These are phyloP conservation scores for Setophaga coronata DNA, from an alignment of 2,113 vertebrate species.

Conservation along the genomic window DNA sequence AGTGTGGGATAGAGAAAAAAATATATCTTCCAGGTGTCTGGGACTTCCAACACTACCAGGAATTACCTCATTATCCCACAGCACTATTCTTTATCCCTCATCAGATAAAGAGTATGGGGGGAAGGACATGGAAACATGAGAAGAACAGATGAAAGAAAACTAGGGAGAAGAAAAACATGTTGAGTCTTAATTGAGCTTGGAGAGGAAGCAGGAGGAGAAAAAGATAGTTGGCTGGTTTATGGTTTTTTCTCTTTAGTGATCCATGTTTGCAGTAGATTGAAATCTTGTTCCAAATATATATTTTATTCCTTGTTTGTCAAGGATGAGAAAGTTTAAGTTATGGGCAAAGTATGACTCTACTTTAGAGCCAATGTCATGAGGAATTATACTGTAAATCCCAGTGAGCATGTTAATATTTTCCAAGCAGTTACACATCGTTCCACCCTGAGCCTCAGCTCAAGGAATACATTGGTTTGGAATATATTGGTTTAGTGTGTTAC, in stretches of 20 bases:
- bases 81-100: not conserved
- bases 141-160: slow-evolving; percentile 42
- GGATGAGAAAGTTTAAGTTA: not conserved
- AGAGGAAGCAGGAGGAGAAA: slow-evolving; percentile 25
- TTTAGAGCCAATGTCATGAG: not conserved
- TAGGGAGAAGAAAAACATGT: slow-evolving; percentile 14
- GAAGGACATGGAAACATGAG: not conserved
- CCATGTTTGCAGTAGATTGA: not conserved
- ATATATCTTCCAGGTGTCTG: slow-evolving; percentile 20
- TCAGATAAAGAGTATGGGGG: slow-evolving; percentile 1
- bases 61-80: slow-evolving; percentile 54
- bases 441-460: not conserved
- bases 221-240: not conserved
- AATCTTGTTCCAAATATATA: not conserved
- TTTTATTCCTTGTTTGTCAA: slow-evolving; percentile 17
- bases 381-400: not conserved
- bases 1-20: not conserved
- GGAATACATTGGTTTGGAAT: not conserved
- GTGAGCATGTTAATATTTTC: not conserved
- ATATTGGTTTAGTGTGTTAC: not conserved
- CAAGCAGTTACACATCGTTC: not conserved
- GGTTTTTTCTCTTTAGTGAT: slow-evolving; percentile 41
- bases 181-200: slow-evolving; percentile 31
- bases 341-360: not conserved
- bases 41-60: slow-evolving; percentile 22